Evolutionary conservation across 53 echinoderm and acorn worm species (phyloP).

Genomic region (Holothuria leucospilota): DNA sequence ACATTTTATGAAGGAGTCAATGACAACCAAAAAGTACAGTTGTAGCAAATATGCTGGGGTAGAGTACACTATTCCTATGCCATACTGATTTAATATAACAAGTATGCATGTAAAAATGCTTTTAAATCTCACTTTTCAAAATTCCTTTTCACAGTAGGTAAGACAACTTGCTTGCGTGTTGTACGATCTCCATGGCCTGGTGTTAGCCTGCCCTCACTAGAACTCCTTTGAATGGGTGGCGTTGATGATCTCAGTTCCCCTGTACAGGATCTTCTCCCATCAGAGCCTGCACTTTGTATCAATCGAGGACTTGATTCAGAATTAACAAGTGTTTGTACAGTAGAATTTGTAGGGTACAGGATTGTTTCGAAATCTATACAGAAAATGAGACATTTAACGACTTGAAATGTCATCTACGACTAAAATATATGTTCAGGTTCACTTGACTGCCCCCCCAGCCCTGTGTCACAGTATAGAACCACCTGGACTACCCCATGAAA

Average conservation of each 20-base stretch:
- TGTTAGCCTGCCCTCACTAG: conserved; percentile 22
- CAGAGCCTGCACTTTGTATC: conserved; percentile 70
- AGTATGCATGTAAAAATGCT: too few species aligned
- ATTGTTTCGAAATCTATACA: not conserved
- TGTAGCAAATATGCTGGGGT: too few species aligned
- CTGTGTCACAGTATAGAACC: too few species aligned
- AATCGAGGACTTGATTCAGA: conserved; percentile 52
- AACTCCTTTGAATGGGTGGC: conserved; percentile 17
- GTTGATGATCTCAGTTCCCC: not conserved
- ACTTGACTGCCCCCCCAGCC: too few species aligned
- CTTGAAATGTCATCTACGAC: too few species aligned
- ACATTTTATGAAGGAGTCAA: too few species aligned
- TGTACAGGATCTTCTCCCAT: conserved; percentile 42
- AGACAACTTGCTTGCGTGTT: conserved; percentile 73
- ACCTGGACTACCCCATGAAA: too few species aligned
- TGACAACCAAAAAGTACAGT: too few species aligned
- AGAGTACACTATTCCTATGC: too few species aligned
- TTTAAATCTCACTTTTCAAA: conserved; percentile 79
- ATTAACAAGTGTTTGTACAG: conserved; percentile 1
- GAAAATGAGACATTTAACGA: too few species aligned
- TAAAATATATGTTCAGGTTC: too few species aligned
- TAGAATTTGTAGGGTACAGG: not conserved
- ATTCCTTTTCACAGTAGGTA: conserved; percentile 89
- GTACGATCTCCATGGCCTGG: conserved; percentile 1
- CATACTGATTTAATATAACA: too few species aligned